These are phyloP conservation scores for Netelia melanura DNA, from an alignment of 2,888 invertebrate species.

Conservation along the genomic window DNA sequence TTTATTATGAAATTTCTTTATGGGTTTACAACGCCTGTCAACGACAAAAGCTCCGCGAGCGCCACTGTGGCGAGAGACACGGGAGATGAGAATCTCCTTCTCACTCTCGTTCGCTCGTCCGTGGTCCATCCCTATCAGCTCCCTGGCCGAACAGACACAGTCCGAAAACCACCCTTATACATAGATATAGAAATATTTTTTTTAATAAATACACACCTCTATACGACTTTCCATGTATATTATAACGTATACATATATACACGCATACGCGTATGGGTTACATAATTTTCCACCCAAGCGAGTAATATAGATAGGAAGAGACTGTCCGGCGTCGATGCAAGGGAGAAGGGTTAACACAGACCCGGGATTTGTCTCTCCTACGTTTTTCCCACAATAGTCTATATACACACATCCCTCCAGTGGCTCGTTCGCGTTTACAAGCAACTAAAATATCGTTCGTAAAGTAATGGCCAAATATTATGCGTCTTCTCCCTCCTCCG, in stretches of 20 bases:
- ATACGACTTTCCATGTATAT: neutral
- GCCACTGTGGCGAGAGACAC: conserved; percentile 59
- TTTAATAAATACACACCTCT: neutral
- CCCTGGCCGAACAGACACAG: neutral
- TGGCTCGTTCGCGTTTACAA: conserved; percentile 69
- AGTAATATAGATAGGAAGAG: conserved; percentile 14
- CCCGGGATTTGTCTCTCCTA: neutral
- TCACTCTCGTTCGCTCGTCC: conserved; percentile 15
- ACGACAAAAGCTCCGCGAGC: conserved; percentile 68
- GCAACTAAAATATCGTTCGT: conserved; percentile 73
- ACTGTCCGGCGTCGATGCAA: conserved; percentile 54
- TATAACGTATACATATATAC: neutral
- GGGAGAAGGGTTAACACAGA: conserved; percentile 11
- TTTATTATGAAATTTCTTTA: conserved; percentile 84
- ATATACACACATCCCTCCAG: conserved; percentile 34
- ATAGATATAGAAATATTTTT: neutral
- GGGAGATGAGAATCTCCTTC: neutral
- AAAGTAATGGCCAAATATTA: conserved; percentile 74
- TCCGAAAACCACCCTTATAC: neutral
- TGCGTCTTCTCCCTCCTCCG: too few species aligned
- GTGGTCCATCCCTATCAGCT: neutral
- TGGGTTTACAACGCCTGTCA: conserved; percentile 83
- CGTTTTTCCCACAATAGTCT: neutral
- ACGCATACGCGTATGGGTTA: neutral
- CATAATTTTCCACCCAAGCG: conserved; percentile 44